Conservation (phyloP, 2,113 vertebrate species). For the Phylloscopus trochilus region DNA sequence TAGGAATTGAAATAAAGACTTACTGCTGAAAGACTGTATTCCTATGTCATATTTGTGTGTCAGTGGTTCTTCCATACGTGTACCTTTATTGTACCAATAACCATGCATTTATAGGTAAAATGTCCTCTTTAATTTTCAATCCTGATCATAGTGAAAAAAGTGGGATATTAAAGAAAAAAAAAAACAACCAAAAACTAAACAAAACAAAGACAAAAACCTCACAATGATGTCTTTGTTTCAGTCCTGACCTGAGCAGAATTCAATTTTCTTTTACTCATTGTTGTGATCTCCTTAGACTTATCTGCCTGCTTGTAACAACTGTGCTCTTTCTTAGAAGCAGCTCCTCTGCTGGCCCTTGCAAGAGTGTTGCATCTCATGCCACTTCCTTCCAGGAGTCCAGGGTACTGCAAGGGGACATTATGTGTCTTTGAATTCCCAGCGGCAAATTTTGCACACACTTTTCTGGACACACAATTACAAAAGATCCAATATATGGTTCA, state of each 20-base stretch:
- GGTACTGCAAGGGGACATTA: not conserved
- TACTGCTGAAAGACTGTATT: not conserved
- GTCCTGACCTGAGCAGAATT: not conserved
- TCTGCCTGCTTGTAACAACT: not conserved
- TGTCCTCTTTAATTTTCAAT: not conserved
- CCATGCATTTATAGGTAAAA: not conserved
- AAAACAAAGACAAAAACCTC: not conserved
- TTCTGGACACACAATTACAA: not conserved
- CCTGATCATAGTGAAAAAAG: not conserved
- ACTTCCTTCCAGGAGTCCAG: not conserved
- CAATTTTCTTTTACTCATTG: not conserved
- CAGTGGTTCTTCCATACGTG: not conserved
- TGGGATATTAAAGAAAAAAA: no score
- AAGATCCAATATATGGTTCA: not conserved
- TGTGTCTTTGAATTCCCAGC: not conserved
- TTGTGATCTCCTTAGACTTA: not conserved
- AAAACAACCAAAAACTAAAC: not conserved
- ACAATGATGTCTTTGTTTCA: not conserved
- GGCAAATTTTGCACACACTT: not conserved
- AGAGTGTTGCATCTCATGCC: not conserved
- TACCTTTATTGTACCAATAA: not conserved
- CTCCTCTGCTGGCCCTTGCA: not conserved
- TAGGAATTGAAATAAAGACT: not conserved
- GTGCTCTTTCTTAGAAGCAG: not conserved
- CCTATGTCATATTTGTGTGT: not conserved